Evolutionary conservation across 2,888 invertebrate species (phyloP), one percentile per base, ranked within the genome.

Genomic region (Chaetogeoica ovagalla): DNA sequence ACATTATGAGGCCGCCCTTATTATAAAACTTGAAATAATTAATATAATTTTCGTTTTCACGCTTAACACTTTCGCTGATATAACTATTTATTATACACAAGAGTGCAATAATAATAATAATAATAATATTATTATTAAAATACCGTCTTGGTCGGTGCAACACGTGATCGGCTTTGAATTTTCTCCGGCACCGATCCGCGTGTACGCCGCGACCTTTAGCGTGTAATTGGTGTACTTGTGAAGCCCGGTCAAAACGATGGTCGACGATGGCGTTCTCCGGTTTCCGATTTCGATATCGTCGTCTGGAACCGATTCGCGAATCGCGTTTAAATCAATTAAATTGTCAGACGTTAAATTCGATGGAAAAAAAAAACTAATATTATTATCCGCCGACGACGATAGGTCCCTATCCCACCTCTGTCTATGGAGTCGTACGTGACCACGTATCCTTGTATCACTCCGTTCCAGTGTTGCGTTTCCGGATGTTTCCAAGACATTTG

Each of bases 401-500:
- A 11, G 13, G 48, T 48, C 48, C 8, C 48, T 1, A 7, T 9
- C 48, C 8, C 81, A 84, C 84, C 84, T 82, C 83, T 83, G 55
- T 84, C 84, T 48, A 84, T 83, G 8, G 84, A 84, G 73, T 85
- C 92, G 85, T 91, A 92, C 81, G 90, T 89, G 11, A 92, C 86
- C 85, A 91, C 91, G 85, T 92, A 92, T 6, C 94, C 94, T 85
- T 92, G 92, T 82, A 94, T 88, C 71, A 93, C 88, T 5, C 94
- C 94, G 84, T 94, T 93, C 81, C 91, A 90, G 82, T 92, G 90
- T 83, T 90, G 89, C 57, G 89, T 89, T 60, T 93, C 91, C 0
- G 93, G 92, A 19, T 93, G 92, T 83, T 93, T 91, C 94, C 94
- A 94, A 72, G 92, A 91, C 30, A 94, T 90, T 87, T 93, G 92